Evolutionary conservation across 2,113 vertebrate species (phyloP).

Genomic region (Puffinus mauretanicus): DNA sequence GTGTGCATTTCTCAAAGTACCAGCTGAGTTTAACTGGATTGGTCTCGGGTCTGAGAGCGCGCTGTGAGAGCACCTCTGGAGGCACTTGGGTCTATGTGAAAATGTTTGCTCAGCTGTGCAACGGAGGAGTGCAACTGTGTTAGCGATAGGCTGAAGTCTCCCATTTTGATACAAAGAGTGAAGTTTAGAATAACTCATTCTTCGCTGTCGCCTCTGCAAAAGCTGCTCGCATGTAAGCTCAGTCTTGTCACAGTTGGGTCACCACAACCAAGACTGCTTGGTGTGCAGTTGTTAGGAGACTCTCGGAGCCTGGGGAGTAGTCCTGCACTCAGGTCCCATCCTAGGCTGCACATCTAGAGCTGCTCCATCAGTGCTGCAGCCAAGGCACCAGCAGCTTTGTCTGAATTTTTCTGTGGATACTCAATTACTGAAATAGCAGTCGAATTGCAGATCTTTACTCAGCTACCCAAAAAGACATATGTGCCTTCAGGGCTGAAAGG

Average conservation of each 20-base stretch:
- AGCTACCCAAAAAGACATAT: not conserved
- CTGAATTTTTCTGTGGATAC: not conserved
- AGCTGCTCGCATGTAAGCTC: not conserved
- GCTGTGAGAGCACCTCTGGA: not conserved
- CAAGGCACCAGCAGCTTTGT: not conserved
- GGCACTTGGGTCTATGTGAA: not conserved
- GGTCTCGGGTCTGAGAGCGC: not conserved
- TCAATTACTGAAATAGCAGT: not conserved
- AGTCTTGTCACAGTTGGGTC: not conserved
- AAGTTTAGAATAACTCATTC: not conserved
- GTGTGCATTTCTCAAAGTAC: not conserved
- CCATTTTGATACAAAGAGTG: not conserved
- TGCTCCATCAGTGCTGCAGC: not conserved
- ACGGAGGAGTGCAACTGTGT: not conserved
- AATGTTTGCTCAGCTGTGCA: not conserved
- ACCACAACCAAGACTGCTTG: not conserved
- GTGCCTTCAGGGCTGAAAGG: not conserved
- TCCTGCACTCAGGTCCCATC: not conserved
- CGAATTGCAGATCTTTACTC: not conserved
- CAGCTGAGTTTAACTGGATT: not conserved
- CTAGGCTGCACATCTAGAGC: not conserved
- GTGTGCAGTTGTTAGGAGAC: not conserved
- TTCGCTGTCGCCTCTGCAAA: not conserved
- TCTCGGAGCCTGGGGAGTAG: not conserved
- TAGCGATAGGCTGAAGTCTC: not conserved